phyloP scores from a whole-genome alignment of 2,113 vertebrate genomes.

The Phrynosoma platyrhinos region DNA sequence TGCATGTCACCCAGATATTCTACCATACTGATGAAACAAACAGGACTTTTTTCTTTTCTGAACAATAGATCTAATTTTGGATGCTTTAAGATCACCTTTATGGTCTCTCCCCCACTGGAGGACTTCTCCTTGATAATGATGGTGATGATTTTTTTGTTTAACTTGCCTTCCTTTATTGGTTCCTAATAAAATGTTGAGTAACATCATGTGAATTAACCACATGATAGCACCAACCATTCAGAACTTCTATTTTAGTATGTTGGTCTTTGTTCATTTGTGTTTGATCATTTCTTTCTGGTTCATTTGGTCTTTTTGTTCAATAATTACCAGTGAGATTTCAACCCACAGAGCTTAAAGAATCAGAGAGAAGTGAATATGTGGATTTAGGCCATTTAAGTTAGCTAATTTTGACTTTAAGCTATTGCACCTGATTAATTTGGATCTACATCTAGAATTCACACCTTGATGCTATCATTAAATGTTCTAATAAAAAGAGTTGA shows the following conservation, averaged over 20 bases:
- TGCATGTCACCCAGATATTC: background rate
- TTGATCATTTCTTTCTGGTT: conserved; percentile 5
- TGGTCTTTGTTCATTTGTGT: conserved; percentile 15
- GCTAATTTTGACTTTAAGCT: background rate
- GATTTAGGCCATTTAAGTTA: background rate
- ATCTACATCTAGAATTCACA: background rate
- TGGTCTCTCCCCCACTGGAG: background rate
- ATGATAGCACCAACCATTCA: conserved; percentile 20
- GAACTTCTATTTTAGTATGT: conserved; percentile 15
- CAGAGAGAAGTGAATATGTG: background rate
- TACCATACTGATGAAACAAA: conserved; percentile 21
- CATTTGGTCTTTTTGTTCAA: conserved; percentile 6
- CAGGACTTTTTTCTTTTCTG: background rate
- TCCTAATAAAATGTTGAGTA: conserved; percentile 7
- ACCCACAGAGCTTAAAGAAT: background rate
- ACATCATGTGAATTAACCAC: conserved; percentile 19
- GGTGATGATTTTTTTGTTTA: background rate
- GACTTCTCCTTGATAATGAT: conserved; percentile 1
- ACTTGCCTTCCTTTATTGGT: conserved; percentile 16
- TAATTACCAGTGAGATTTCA: background rate
- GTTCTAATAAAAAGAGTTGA: background rate
- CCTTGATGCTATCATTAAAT: background rate
- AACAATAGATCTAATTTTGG: conserved; percentile 25
- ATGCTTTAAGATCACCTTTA: conserved; percentile 10
- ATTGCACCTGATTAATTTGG: background rate